Percentiles rank a stretch among this genome's conserved stretches.
Conservation (phyloP, 2,888 invertebrate genomes). For the Gandaritis pyraliata region DNA sequence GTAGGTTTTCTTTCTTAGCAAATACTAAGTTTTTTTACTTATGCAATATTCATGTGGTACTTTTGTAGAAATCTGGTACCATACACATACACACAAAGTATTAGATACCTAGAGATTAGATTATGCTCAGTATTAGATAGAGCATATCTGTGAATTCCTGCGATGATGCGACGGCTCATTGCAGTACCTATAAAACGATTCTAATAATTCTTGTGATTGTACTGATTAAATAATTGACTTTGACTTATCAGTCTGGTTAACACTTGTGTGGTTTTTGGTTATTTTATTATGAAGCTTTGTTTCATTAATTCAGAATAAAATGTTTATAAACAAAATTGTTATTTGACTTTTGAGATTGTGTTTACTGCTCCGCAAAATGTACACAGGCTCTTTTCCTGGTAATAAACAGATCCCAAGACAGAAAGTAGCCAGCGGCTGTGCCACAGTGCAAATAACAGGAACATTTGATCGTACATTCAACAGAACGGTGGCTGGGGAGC, state of each 20-base stretch:
- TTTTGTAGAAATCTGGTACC: too few species aligned
- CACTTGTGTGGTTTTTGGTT: not conserved
- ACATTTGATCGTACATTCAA: slow-evolving; percentile 15
- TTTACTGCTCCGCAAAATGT: slow-evolving; percentile 23
- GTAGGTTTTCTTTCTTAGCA: not conserved
- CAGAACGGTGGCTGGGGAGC: slow-evolving; percentile 28
- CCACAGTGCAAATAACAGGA: slow-evolving; percentile 23
- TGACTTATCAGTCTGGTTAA: too few species aligned
- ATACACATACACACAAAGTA: too few species aligned
- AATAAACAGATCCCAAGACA: slow-evolving; percentile 38
- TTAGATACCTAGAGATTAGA: too few species aligned
- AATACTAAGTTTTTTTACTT: too few species aligned
- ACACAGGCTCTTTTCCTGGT: slow-evolving; percentile 24
- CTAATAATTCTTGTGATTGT: too few species aligned
- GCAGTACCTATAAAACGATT: too few species aligned
- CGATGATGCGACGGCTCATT: too few species aligned
- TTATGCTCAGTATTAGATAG: too few species aligned
- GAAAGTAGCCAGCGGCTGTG: slow-evolving; percentile 32
- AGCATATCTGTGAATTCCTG: too few species aligned
- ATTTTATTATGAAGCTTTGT: not conserved
- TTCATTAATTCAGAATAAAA: not conserved
- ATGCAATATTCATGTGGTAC: too few species aligned
- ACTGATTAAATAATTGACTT: too few species aligned
- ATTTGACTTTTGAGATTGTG: slow-evolving; percentile 28
- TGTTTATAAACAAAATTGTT: slow-evolving; percentile 21